Conservation (phyloP, 2,888 invertebrate species). For the Zygothrica quintamaculata region DNA sequence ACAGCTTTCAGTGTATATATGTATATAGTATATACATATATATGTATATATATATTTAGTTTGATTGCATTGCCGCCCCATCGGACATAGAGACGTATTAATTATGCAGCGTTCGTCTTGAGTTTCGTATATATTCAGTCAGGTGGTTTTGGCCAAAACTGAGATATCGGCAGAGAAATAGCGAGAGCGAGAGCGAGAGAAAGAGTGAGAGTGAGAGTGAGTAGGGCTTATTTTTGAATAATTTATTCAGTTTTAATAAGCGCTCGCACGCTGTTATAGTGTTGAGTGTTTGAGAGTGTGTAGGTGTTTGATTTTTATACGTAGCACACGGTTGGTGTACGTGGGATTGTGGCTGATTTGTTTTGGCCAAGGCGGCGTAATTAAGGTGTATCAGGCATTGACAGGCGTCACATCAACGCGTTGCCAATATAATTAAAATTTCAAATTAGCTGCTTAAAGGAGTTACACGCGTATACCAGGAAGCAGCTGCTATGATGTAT, state of each 20-base stretch:
- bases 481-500: constrained; percentile 38
- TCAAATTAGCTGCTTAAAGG: constrained; percentile 58
- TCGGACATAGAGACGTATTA: constrained; percentile 55
- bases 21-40: no score
- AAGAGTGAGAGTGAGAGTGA: no score
- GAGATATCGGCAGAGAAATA: no score
- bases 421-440: constrained; percentile 73
- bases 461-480: constrained; percentile 18
- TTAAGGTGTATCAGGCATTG: constrained; percentile 71
- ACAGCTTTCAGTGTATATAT: no score
- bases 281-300: constrained; percentile 29
- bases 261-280: constrained; percentile 15
- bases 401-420: constrained; percentile 62
- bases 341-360: constrained; percentile 13
- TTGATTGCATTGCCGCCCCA: constrained; percentile 57
- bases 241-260: constrained; percentile 80
- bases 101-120: constrained; percentile 68
- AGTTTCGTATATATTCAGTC: constrained; percentile 30
- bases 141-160: constrained; percentile 24
- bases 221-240: constrained; percentile 68
- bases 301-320: constrained; percentile 62
- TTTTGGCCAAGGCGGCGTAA: constrained; percentile 48
- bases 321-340: constrained; percentile 8
- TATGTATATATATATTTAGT: no score
- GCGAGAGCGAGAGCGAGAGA: no score